These are phyloP conservation scores for Pelvicachromis taeniatus DNA, from an alignment of 2,113 vertebrate species.

Conservation along the genomic window DNA sequence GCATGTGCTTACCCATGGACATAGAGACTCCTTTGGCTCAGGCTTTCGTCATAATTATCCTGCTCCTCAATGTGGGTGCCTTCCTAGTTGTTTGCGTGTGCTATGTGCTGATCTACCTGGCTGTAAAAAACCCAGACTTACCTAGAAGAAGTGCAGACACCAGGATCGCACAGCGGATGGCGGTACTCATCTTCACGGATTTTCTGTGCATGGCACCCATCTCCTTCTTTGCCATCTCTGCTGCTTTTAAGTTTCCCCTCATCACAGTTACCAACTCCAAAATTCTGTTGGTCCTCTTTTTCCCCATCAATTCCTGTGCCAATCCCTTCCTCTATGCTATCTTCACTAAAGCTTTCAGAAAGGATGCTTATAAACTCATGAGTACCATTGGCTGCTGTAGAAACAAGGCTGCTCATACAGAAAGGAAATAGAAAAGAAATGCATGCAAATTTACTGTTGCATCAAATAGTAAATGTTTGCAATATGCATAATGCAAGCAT, in stretches of 20 bases:
- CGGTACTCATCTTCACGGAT: slow-evolving; percentile 89
- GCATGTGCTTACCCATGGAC: slow-evolving; percentile 94
- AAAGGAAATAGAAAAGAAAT: background rate
- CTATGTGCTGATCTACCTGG: slow-evolving; percentile 85
- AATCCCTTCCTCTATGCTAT: slow-evolving; percentile 92
- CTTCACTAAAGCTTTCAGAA: slow-evolving; percentile 88
- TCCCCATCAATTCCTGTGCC: slow-evolving; percentile 91
- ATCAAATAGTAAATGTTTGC: background rate
- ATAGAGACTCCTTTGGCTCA: slow-evolving; percentile 78
- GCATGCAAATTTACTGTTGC: background rate
- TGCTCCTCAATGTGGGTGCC: slow-evolving; percentile 83
- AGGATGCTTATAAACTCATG: slow-evolving; percentile 81
- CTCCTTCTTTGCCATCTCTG: slow-evolving; percentile 89
- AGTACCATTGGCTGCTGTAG: slow-evolving; percentile 80
- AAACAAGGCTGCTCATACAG: slow-evolving; percentile 49
- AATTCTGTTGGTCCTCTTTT: slow-evolving; percentile 90
- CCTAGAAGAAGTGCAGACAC: slow-evolving; percentile 74
- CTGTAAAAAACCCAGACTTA: slow-evolving; percentile 82
- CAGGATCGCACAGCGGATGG: slow-evolving; percentile 90
- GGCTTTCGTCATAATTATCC: slow-evolving; percentile 79
- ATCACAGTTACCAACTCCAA: slow-evolving; percentile 92
- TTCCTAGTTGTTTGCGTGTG: slow-evolving; percentile 84
- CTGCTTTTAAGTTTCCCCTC: slow-evolving; percentile 84
- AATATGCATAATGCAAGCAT: too few species aligned
- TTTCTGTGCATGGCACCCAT: slow-evolving; percentile 94